These are phyloP conservation scores for Cephus rjabovi DNA, from an alignment of 2,888 invertebrate species.

Conservation along the genomic window DNA sequence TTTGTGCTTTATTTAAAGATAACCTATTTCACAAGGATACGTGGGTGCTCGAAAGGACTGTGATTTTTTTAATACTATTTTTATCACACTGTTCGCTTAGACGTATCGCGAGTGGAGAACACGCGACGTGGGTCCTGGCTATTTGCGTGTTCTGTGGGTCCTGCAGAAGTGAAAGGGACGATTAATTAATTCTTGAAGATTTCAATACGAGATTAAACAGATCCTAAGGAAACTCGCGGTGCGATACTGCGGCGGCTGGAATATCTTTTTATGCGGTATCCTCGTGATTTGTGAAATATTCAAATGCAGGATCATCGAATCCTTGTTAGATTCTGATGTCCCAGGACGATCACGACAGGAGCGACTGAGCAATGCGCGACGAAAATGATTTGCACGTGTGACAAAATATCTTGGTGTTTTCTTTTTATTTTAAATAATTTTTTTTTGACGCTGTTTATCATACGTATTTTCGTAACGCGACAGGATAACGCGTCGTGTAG, in stretches of 20 bases:
- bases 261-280: not conserved
- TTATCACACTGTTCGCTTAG: not conserved
- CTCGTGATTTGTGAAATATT: not conserved
- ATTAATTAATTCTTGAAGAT: not conserved
- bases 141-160: not conserved
- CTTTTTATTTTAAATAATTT: not conserved
- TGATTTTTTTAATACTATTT: conserved; percentile 10
- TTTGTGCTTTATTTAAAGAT: not conserved
- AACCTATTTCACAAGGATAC: not conserved
- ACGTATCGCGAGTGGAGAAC: not conserved
- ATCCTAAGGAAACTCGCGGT: not conserved
- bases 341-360: not conserved
- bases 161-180: not conserved
- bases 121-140: not conserved
- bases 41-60: conserved; percentile 7
- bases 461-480: not conserved
- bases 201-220: not conserved
- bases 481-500: not conserved
- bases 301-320: not conserved
- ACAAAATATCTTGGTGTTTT: not conserved
- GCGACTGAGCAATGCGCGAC: not conserved
- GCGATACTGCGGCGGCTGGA: not conserved
- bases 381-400: not conserved
- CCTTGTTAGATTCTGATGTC: not conserved
- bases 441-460: not conserved